phyloP scores from a whole-genome alignment of 2,888 invertebrate genomes.

The Lutraria lutraria region DNA sequence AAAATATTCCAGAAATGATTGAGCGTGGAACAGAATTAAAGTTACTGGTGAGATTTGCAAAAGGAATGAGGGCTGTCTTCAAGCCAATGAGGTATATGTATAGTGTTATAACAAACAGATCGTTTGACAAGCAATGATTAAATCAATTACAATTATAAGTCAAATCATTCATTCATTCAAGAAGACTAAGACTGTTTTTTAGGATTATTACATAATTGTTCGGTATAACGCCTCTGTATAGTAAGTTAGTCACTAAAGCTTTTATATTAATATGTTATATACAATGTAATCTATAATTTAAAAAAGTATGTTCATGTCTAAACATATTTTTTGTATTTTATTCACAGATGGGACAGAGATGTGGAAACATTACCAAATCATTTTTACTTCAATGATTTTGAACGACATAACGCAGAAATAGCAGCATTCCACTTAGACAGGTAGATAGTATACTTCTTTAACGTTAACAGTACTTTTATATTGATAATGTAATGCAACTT shows the following conservation, averaged over 20 bases:
- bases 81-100: constrained; percentile 65
- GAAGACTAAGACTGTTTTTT: not conserved
- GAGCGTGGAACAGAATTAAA: constrained; percentile 60
- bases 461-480: not conserved
- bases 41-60: constrained; percentile 41
- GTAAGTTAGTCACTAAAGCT: too few relatives aligned
- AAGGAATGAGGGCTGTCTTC: constrained; percentile 56
- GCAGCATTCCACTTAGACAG: constrained; percentile 99
- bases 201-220: not conserved
- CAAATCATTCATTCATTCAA: not conserved
- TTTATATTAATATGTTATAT: too few relatives aligned
- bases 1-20: constrained; percentile 54
- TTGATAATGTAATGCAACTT: not conserved
- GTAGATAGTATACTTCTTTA: constrained; percentile 89
- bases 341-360: constrained; percentile 91
- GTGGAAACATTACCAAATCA: constrained; percentile 99
- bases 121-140: not conserved
- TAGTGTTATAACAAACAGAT: not conserved
- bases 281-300: not conserved
- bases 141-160: too few relatives aligned
- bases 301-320: not conserved
- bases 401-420: constrained; percentile 99
- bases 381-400: constrained; percentile 99
- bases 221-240: too few relatives aligned
- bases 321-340: not conserved